A percentile compares a stretch with the other conserved stretches of the same genome.
Evolutionary conservation across 2,888 invertebrate genomes (phyloP).

Genomic region (Phragmatobia fuliginosa): DNA sequence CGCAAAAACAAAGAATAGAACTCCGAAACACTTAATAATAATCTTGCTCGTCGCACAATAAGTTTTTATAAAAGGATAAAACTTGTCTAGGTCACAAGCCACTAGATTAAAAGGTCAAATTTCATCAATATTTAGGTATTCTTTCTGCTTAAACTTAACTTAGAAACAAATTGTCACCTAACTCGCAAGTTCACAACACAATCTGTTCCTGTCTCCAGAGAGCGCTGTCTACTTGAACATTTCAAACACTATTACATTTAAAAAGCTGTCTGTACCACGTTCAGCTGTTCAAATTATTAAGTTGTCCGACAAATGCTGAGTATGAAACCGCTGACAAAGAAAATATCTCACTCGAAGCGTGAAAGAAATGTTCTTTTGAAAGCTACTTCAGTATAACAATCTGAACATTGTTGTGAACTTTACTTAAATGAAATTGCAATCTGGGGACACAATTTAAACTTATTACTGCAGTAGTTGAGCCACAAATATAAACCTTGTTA

Average conservation of each 20-base stretch:
- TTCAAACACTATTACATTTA: slow-evolving; percentile 4
- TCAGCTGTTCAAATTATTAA: slow-evolving; percentile 9
- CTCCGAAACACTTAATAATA: no score
- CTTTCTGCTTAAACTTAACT: not conserved
- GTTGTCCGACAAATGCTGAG: not conserved
- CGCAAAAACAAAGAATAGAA: no score
- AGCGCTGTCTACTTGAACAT: slow-evolving; percentile 2
- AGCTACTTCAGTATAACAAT: not conserved
- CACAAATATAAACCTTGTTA: not conserved
- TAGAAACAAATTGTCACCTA: not conserved
- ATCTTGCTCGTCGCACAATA: no score
- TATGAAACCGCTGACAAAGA: slow-evolving; percentile 2
- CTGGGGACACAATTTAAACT: not conserved
- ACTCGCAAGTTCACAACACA: not conserved
- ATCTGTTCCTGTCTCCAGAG: not conserved
- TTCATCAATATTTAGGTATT: not conserved
- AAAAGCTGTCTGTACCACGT: not conserved
- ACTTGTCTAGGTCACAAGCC: no score
- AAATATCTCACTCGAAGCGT: not conserved
- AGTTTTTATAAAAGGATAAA: no score
- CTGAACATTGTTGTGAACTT: not conserved
- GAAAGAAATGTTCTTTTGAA: slow-evolving; percentile 3
- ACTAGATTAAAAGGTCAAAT: no score
- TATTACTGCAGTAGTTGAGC: not conserved
- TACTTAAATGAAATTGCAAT: not conserved